Evolutionary conservation across 2,113 vertebrate species (phyloP).

Genomic region (Dicerorhinus sumatrensis): DNA sequence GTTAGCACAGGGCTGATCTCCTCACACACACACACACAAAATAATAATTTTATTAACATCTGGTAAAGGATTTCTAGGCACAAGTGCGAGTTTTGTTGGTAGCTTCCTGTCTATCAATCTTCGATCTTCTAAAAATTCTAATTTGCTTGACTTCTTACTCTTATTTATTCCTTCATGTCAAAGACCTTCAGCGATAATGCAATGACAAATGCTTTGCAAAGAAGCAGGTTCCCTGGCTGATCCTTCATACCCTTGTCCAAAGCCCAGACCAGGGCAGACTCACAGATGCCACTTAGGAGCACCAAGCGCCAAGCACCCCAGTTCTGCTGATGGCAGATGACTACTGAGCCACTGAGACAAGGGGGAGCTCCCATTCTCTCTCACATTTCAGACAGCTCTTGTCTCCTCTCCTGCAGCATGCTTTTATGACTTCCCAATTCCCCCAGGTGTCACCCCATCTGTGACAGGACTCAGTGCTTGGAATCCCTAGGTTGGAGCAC

Average conservation of each 20-base stretch:
- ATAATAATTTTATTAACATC: not conserved
- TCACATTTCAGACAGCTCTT: not conserved
- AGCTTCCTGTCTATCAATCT: not conserved
- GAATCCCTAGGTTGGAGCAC: not conserved
- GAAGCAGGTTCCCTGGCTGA: not conserved
- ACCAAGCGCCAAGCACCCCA: not conserved
- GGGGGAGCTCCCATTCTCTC: not conserved
- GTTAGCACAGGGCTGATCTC: too few relatives aligned
- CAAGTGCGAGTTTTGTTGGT: not conserved
- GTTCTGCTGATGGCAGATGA: not conserved
- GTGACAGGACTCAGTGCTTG: not conserved
- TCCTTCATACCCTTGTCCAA: not conserved
- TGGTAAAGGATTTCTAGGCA: not conserved
- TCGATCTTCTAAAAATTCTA: not conserved
- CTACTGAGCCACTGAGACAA: not conserved
- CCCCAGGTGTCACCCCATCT: rapidly evolving
- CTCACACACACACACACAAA: too few relatives aligned
- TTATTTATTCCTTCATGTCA: not conserved
- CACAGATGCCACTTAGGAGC: not conserved
- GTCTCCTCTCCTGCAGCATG: not conserved
- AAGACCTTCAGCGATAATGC: not conserved
- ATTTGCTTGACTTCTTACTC: not conserved
- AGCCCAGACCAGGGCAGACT: not conserved
- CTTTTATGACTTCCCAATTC: not conserved
- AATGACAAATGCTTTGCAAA: not conserved